phyloP scores from a whole-genome alignment of 2,888 invertebrate genomes.

The Malacosoma neustria region DNA sequence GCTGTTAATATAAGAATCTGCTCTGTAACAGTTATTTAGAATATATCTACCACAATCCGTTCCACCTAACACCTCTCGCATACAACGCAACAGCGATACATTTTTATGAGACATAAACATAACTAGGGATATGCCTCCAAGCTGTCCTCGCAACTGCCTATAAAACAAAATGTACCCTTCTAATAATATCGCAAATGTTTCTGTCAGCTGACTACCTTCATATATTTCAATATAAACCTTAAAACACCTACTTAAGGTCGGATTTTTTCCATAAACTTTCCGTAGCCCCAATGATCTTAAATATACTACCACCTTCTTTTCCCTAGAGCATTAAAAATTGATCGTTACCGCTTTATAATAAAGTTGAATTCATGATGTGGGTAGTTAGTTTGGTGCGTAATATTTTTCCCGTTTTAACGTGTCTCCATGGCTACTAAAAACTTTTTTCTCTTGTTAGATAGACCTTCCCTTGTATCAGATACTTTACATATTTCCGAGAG shows the following conservation, averaged over 20 bases:
- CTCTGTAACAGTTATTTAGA: no score
- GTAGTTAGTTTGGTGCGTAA: neutral
- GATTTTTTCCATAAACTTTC: neutral
- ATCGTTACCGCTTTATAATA: neutral
- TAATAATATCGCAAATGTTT: neutral
- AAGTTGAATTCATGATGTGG: neutral
- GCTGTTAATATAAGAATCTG: no score
- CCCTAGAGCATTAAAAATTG: no score
- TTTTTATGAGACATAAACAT: neutral
- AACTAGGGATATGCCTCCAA: neutral
- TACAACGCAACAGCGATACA: no score
- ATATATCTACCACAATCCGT: no score
- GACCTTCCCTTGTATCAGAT: neutral
- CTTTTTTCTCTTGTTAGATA: neutral
- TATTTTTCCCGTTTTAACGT: neutral
- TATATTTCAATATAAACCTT: neutral
- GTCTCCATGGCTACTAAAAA: neutral
- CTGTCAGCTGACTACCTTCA: neutral
- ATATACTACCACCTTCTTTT: neutral
- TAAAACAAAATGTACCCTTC: neutral
- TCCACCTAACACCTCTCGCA: no score
- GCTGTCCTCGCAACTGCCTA: neutral
- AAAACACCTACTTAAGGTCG: neutral
- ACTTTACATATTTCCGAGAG: neutral
- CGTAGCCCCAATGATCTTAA: neutral